Base-by-base conservation (phyloP, 2,888 invertebrate genomes). In the Cosmia trapezina region DNA sequence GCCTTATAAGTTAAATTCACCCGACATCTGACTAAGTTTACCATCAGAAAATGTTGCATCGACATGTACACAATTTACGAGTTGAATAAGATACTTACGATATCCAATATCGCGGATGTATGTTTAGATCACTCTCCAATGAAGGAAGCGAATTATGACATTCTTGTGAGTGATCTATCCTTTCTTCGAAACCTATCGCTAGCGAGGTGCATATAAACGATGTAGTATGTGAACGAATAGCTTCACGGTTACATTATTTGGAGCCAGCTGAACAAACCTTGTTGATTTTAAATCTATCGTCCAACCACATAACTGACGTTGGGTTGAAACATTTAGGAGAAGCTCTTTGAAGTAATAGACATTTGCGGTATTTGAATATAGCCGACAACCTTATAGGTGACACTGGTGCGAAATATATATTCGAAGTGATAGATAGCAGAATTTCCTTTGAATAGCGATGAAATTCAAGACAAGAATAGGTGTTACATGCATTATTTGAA, bases 281-380 rank as follows among this genome's bases (percentile, higher is more conserved):
- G 71, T 67, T 81, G 51, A 59, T 86, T 84, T 84, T 94, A 78
- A 93, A 94, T 89, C 86, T 95, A 83, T 91, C 93, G 43, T 90
- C 90, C 53, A 94, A 94, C 88, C 85, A 83, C 84, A 93, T 93
- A 83, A 93, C 92, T n/a, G 92, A 94, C 80, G 80, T 76, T 51
- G 94, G 93, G 67, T 91, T 90, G n/a, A 89, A 89, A 86, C 68
- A 86, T 81, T 81, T 94, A 47, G 89, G 87, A 49, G 85, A 85
- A 78, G 90, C 91, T 79, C 83, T 94, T 49, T 89, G 91, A 86
- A 90, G 78, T 71, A 94, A 94, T 88, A 91, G 94, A 82, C 85
- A 84, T 84, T 90, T 95, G 88, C 87, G 91, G 76, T 93, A 92
- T 89, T 91, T 94, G 69, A 94, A 93, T 87, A 77, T 94, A 73